These are phyloP conservation scores for Vanessa cardui DNA, from an alignment of 2,888 invertebrate genomes.

Conservation along the genomic window DNA sequence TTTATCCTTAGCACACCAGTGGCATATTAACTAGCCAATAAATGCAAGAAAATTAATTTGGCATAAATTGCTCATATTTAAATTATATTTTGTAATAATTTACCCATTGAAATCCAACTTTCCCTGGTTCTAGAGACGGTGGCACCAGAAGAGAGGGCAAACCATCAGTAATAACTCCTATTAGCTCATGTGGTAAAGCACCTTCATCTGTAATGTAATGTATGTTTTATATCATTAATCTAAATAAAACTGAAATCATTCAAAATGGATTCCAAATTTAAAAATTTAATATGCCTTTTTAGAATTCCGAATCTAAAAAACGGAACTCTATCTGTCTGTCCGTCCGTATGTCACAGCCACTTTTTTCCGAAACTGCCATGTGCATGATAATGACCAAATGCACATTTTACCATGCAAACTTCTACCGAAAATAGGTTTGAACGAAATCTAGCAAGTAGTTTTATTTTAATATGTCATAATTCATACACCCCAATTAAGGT, in stretches of 20 bases:
- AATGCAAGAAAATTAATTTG: not conserved
- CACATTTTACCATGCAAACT: no score
- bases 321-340: no score
- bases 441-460: no score
- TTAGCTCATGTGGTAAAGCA: conserved; percentile 65
- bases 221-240: not conserved
- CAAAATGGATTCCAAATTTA: not conserved
- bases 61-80: not conserved
- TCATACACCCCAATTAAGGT: no score
- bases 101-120: conserved; percentile 76
- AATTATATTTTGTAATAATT: not conserved
- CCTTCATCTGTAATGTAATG: conserved; percentile 66
- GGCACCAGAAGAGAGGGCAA: conserved; percentile 69
- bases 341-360: no score
- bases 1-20: no score
- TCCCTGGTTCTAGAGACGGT: conserved; percentile 69
- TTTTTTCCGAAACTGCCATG: no score
- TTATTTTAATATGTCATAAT: no score
- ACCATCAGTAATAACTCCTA: conserved; percentile 64
- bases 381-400: no score
- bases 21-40: not conserved
- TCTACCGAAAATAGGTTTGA: no score
- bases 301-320: no score
- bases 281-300: no score
- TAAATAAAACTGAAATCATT: not conserved